Base-by-base conservation (phyloP, 2,113 vertebrate genomes). In the Hemichromis elongatus region DNA sequence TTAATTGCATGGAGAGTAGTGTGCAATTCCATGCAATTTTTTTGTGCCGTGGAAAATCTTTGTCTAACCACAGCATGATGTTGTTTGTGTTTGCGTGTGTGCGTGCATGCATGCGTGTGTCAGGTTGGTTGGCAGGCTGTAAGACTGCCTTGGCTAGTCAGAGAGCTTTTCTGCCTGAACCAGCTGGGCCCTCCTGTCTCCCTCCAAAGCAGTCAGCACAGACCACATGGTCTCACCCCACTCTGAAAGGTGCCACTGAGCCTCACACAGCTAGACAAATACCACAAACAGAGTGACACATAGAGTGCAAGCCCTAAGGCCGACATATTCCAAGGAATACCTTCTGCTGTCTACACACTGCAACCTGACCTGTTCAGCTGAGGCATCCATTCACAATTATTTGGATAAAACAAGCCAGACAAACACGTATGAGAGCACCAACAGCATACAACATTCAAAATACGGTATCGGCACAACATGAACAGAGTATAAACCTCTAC, bases 101-200 rank as follows among this genome's bases (percentile, higher is more conserved):
- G 75, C 52, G 57, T 77, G 40, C 56, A 13, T 86, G 81, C 84
- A 77, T 84, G 73, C 70, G 77, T 83, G 61, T 75, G 79, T 88
- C 59, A 82, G 90, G 84, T 80, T 89, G 83, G 89, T 92, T 96
- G 95, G 95, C 94, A 93, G 85, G 81, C 80, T 82, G 81, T 66
- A 77, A 83, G 86, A 82, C 92, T 84, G 93, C 88, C 80, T 94
- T 94, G 94, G 93, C 94, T 83, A 91, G 92, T 94, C 88, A 81
- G 77, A 81, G 88, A 94, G 90, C 93, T 90, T 92, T 90, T 94
- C 92, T 93, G 92, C 88, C 89, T 88, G 85, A 94, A 95, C 94
- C 95, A 95, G 95, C 95, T 96, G 95, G 94, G 90, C 90, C 92
- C 94, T 93, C 93, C 90, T 92, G 90, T 92, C 93, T 93, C 90